These are phyloP conservation scores for Leptoteleia sp. DNA, from an alignment of 1,140 invertebrate species.

Conservation along the genomic window DNA sequence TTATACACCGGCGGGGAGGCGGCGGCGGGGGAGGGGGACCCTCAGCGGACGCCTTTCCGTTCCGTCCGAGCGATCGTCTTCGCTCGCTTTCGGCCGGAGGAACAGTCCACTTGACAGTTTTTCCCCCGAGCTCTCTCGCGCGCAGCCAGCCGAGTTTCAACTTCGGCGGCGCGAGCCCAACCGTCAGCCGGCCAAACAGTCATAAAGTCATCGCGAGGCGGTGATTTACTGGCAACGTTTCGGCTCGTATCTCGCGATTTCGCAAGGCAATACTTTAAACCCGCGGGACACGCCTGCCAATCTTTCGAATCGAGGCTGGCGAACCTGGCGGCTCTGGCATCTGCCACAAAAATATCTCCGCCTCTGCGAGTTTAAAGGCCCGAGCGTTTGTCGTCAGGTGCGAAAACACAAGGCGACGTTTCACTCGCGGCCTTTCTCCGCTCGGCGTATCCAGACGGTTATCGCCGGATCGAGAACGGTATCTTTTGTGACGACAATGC, in stretches of 20 bases:
- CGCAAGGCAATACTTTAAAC: constrained; percentile 29
- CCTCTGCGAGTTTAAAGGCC: constrained; percentile 1
- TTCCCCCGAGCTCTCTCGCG: no score
- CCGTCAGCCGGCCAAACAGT: constrained; percentile 19
- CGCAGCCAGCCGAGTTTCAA: no score
- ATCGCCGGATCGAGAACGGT: not conserved
- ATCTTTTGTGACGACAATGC: constrained; percentile 6
- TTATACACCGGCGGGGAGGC: not conserved
- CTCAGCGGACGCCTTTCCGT: not conserved
- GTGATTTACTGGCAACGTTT: constrained; percentile 23
- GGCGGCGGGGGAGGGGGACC: no score
- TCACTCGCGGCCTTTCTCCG: no score
- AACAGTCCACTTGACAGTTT: no score
- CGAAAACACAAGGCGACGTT: not conserved
- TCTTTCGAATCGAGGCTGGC: constrained; percentile 33
- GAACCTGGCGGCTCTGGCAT: constrained; percentile 2
- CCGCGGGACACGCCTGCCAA: constrained; percentile 16
- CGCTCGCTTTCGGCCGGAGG: no score
- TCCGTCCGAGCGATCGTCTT: no score
- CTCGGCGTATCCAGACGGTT: not conserved
- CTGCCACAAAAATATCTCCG: constrained; percentile 12
- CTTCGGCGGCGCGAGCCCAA: no score
- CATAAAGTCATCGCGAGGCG: constrained; percentile 27
- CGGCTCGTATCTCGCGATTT: constrained; percentile 31
- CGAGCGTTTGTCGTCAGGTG: constrained; percentile 18